Percentiles rank a stretch among this genome's conserved stretches.
Conservation (phyloP, 2,797 vertebrate genomes). For the Enteromius thamalakanensis region DNA sequence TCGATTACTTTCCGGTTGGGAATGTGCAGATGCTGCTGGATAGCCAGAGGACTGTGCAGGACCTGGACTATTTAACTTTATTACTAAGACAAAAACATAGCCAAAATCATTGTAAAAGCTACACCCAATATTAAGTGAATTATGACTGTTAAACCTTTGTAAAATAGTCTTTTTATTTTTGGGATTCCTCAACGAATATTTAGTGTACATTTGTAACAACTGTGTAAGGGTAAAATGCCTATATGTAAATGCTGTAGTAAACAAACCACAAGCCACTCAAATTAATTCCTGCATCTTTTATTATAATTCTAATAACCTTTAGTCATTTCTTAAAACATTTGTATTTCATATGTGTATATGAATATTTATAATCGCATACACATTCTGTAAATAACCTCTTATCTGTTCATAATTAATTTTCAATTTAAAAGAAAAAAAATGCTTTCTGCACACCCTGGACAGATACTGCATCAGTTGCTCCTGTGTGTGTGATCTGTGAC, state of each 20-base stretch:
- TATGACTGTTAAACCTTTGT: background rate
- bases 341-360: conserved; percentile 82
- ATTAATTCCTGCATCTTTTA: conserved; percentile 80
- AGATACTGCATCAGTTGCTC: conserved; percentile 49
- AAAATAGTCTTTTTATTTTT: background rate
- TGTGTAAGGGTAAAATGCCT: no score
- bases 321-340: conserved; percentile 83
- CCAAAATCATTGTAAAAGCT: background rate
- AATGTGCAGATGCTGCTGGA: background rate
- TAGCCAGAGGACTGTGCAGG: background rate
- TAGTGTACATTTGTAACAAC: no score
- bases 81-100: background rate
- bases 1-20: background rate
- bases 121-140: background rate
- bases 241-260: background rate
- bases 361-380: conserved; percentile 79
- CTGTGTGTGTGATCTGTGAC: conserved; percentile 22
- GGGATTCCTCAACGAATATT: no score
- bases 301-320: conserved; percentile 84
- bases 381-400: conserved; percentile 80
- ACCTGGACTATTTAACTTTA: background rate
- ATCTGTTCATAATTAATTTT: conserved; percentile 70
- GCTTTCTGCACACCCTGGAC: conserved; percentile 78
- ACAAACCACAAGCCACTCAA: conserved; percentile 51
- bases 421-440: conserved; percentile 70